phyloP scores from a whole-genome alignment of 1,140 invertebrate species.

The Pseudomyrmex pallidus region DNA sequence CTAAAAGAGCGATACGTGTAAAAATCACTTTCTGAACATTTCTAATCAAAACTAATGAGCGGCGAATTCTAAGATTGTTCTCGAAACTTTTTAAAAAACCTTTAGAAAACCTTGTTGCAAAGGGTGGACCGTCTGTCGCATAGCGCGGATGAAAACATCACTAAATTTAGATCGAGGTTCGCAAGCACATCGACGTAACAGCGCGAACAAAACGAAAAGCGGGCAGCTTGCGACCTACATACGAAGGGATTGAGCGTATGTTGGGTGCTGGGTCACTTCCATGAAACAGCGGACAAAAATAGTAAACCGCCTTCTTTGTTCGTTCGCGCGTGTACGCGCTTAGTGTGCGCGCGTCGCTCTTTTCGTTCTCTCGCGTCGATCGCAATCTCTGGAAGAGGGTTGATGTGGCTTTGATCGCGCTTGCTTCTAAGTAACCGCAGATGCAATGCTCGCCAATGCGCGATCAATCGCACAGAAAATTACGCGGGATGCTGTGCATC shows the following conservation, averaged over 20 bases:
- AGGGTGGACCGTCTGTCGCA: not conserved
- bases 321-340: constrained; percentile 49
- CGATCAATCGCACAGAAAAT: constrained; percentile 56
- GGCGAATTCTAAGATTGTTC: not conserved
- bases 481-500: constrained; percentile 43
- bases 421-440: not conserved
- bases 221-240: constrained; percentile 74
- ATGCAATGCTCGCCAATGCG: not conserved
- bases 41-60: constrained; percentile 2
- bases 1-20: too few relatives aligned
- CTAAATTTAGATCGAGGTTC: constrained; percentile 73
- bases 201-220: not conserved
- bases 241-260: constrained; percentile 66
- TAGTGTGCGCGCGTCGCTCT: not conserved
- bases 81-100: constrained; percentile 54
- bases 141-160: constrained; percentile 32
- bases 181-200: constrained; percentile 16
- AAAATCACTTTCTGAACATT: too few relatives aligned
- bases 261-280: constrained; percentile 68
- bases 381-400: not conserved
- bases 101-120: constrained; percentile 48
- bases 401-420: constrained; percentile 27
- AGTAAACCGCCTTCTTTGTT: constrained; percentile 69
- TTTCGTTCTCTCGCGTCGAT: not conserved
- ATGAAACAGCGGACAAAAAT: constrained; percentile 74